Conservation (phyloP, 2,888 invertebrate species). For the Fragum sueziense region DNA sequence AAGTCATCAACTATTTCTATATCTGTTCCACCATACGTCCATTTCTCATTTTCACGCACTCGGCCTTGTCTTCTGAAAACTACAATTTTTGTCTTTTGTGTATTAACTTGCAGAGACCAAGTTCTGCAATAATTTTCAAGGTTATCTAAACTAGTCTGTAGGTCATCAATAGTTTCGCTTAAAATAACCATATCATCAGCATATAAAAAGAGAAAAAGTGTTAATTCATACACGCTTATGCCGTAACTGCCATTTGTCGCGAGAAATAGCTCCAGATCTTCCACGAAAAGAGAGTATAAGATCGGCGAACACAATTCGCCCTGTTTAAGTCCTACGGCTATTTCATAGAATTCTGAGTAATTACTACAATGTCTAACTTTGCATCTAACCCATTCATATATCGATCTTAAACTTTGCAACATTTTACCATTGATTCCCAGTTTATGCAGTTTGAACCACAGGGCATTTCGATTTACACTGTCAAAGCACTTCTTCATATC, state of each 20-base stretch:
- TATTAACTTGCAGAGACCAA: not conserved
- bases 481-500: conserved; percentile 7
- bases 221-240: not conserved
- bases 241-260: not conserved
- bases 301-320: not conserved
- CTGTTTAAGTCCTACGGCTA: not conserved
- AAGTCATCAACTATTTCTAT: conserved; percentile 15
- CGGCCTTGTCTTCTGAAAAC: not conserved
- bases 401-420: not conserved
- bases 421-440: not conserved
- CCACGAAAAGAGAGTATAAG: too few relatives aligned
- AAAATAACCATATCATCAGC: conserved; percentile 17
- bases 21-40: not conserved
- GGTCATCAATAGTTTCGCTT: not conserved
- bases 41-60: not conserved
- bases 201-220: not conserved
- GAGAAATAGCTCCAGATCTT: not conserved
- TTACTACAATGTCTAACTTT: conserved; percentile 12
- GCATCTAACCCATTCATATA: conserved; percentile 2
- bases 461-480: conserved; percentile 4
- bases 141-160: conserved; percentile 4
- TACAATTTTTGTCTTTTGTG: not conserved
- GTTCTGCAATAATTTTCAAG: not conserved
- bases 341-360: not conserved
- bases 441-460: not conserved